Base-by-base conservation (phyloP, 2,888 invertebrate genomes). In the Eristalis pertinax region DNA sequence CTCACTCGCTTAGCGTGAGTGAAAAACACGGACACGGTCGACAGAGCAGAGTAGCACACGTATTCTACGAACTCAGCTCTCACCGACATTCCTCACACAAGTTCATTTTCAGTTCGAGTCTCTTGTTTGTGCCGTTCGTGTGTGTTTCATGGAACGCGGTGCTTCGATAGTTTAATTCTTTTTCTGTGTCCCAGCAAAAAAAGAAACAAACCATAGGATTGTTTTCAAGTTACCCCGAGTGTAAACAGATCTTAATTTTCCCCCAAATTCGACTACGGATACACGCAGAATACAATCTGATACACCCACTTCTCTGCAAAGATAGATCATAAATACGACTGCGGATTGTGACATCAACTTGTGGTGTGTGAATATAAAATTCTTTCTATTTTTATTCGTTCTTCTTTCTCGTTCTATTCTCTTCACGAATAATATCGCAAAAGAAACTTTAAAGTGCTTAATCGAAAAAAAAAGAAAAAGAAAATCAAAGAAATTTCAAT, bases 21-120 rank as follows among this genome's bases (percentile, higher is more conserved):
- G 43, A 43, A 43, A 43, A 43, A n/a, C 43, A 43, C 43, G 4
- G 19, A 50, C 19, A 50, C 50, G 50, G 50, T 19, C 19, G 50
- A 50, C 50, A 8, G 50, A 50, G 50, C 50, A 19, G 43, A 43
- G n/a, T n/a, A 43, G 56, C 32, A 7, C 26, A 73, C 63, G 60
- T 73, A 69, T 56, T 63, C 63, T 5, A 56, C 58, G 41, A 43
- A 50, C 68, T 74, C 62, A 60, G 58, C 32, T 43, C 70, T 65
- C 75, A 83, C 62, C 60, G 15, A 77, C 67, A 85, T 65, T 80
- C 58, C 63, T 26, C 63, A 76, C 65, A 60, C 63, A 76, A 75
- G 58, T 88, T 90, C 89, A 90, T 90, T 90, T 88, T 90, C 89
- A 90, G 90, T 90, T 90, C 89, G 90, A 90, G 89, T 90, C 88